Percentiles rank a stretch among this genome's conserved stretches.
These are phyloP conservation scores for Ptilorrhoa leucosticta DNA, from an alignment of 2,113 vertebrate genomes.

Conservation along the genomic window DNA sequence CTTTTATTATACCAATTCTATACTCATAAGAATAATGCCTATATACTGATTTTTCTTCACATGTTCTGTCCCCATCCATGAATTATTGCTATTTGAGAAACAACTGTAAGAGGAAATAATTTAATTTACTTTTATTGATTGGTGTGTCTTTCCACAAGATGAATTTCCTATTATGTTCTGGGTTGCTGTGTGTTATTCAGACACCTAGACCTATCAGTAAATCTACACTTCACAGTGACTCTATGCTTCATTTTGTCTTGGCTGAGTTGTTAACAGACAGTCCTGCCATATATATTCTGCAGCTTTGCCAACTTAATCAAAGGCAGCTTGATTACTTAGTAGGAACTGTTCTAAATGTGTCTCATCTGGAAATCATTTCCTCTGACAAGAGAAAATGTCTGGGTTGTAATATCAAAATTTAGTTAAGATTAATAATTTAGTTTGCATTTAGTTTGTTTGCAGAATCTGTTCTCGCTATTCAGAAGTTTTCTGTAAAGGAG, in stretches of 20 bases:
- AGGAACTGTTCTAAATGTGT: neutral
- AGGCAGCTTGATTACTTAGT: neutral
- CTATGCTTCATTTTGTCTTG: neutral
- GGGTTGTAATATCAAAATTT: neutral
- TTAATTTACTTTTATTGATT: neutral
- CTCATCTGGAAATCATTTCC: neutral
- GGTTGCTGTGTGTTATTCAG: neutral
- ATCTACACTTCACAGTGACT: neutral
- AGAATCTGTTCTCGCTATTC: neutral
- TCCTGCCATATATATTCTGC: neutral
- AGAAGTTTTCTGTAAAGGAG: neutral
- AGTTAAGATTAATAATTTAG: conserved; percentile 2
- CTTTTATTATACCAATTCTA: neutral
- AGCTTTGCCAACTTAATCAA: neutral
- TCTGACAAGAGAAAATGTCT: neutral
- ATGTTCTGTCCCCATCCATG: neutral
- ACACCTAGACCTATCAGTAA: neutral
- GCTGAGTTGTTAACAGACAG: neutral
- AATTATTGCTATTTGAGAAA: neutral
- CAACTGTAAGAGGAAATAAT: neutral
- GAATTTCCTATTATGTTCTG: neutral
- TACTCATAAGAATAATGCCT: neutral
- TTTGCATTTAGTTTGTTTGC: neutral
- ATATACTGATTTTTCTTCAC: neutral
- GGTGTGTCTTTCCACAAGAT: neutral